Evolutionary conservation across 2,888 invertebrate species (phyloP), one percentile per base, ranked within the genome.

Genomic region (Serrognathus titanus): DNA sequence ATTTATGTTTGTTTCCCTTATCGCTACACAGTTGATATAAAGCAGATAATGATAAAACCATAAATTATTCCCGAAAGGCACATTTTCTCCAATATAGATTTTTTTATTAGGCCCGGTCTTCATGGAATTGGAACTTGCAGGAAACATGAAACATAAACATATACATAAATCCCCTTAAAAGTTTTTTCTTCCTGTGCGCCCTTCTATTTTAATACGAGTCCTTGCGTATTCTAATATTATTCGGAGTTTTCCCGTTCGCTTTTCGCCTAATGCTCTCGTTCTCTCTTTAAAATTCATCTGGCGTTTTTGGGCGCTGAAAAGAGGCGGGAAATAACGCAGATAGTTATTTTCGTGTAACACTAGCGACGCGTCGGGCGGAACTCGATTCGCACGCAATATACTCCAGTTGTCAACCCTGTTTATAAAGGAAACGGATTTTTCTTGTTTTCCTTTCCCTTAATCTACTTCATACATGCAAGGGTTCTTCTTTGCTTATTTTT

Each of bases 391-490:
- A 64, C 65, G 64, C 65, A 65, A 65, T 65, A 65, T 64, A 63
- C 62, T 53, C 58, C 58, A 59, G 58, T 64, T 65, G 64, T 65
- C 65, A 65, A 63, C 64, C 51, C 56, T 64, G 64, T 65, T 65
- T 65, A 65, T 64, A 64, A 64, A 63, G 64, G 61, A 64, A 64
- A 64, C 61, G 60, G 63, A 65, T 65, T 65, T 63, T 60, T 61
- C 60, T 64, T 63, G 59, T 62, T 64, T 47, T 64, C 61, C 62
- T 45, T 63, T 62, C 53, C 63, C 61, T 64, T 63, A 64, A 65
- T 64, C 63, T 64, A 60, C 59, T 63, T 59, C 63, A 60, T 60
- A 61, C 61, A 65, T 61, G 62, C 58, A 60, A 64, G 56, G 58
- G 51, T 57, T 55, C 55, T 51, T 53, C 50, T 57, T 38, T 55